Base-by-base conservation (phyloP, 2,113 vertebrate species). In the Lucifuga dentata region DNA sequence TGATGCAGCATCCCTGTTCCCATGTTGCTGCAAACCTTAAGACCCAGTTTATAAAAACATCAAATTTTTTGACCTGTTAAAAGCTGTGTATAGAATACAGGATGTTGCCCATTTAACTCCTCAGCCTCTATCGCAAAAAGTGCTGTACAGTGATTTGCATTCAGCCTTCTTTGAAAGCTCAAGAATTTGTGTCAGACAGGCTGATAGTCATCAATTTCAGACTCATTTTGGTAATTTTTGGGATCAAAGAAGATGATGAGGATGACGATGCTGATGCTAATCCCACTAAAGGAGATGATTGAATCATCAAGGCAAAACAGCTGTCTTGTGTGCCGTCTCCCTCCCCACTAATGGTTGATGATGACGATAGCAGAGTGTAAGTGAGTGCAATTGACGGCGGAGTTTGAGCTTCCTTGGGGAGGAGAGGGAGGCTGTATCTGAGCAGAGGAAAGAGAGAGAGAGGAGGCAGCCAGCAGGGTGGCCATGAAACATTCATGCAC, bases 401-500 rank as follows among this genome's bases (percentile, higher is more conserved):
- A 80, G 81, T 75, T 83, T 12, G 64, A 67, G 76, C 55, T 81
- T 88, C 81, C 77, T 82, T 26, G 0, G 84, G 79, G 77, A 82
- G 68, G 72, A 29, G 49, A 68, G 64, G 49, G 63, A 36, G 71
- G 50, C 65, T 76, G 36, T 69, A 43, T 60, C 39, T 52, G 70
- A 73, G 69, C 46, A 5, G 52, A 82, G 76, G 13, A 11, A n/a
- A n/a, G 29, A 16, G 40, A n/a, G 7, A 4, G 39, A 32, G 32
- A 20, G 68, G 65, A 59, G 53, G 62, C 48, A 73, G 76, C 64
- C 78, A 81, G 85, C 75, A 80, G 76, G 83, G 90, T 77, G 81
- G 82, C 83, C 79, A 88, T 91, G 87, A 90, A 91, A 90, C 81
- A 89, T 89, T 90, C 81, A 90, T 88, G 87, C 81, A 91, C 86